Base-by-base conservation (phyloP, 2,797 vertebrate genomes). In the Trachops cirrhosus region DNA sequence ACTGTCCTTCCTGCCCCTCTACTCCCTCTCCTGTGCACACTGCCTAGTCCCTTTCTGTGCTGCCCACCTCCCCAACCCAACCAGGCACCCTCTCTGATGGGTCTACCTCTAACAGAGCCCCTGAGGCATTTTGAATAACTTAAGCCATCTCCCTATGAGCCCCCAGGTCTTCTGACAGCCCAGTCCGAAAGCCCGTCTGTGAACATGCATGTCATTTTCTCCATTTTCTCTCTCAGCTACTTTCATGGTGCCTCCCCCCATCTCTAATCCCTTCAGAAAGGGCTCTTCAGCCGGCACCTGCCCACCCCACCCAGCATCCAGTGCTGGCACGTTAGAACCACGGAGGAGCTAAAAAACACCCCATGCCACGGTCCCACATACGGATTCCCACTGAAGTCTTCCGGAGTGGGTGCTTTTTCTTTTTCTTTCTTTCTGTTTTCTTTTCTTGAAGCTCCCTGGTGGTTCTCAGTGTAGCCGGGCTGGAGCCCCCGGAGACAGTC, bases 51-150 rank as follows among this genome's bases (percentile, higher is more conserved):
- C n/a, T 39, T 46, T n/a, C 57, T 4, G 26, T 6, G 0, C 57
- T 46, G 22, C 22, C 52, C 48, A 19, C 9, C 75, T 11, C 46
- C 15, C n/a, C 4, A 46, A 0, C 52, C 11, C n/a, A 6, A 2
- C 14, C 48, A 64, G 50, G 52, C 3, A 0, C 6, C 19, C 0
- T 50, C 83, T 59, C 21, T 19, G 24, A 29, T 0, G 1, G 39
- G 52, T 9, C 75, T 1, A 11, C 39, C 75, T 46, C 34, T 37
- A 4, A 10, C 46, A 10, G 3, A 9, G 74, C 22, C 18, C 82
- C 41, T 74, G 44, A 74, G 83, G 1, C n/a, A n/a, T n/a, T n/a
- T n/a, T n/a, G n/a, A n/a, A n/a, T n/a, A n/a, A n/a, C n/a, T 29
- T 12, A 16, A 24, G 34, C 41, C 70, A 18, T 22, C 41, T 44